Percentiles rank a stretch among this genome's conserved stretches.
Conservation (phyloP, 2,888 invertebrate species). For the Candidula unifasciata region DNA sequence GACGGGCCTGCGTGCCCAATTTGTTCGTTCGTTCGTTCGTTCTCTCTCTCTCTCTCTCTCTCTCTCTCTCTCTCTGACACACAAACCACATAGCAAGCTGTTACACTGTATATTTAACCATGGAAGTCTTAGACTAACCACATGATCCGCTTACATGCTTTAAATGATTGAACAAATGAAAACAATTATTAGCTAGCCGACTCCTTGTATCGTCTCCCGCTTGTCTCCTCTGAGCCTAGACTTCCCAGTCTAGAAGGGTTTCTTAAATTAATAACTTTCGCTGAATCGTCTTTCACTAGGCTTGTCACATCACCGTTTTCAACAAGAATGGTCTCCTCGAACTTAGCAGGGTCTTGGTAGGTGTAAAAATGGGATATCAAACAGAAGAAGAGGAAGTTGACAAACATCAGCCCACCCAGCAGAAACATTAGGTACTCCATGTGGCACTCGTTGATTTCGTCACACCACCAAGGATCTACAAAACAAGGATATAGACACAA, state of each 20-base stretch:
- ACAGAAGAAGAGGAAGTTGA: slow-evolving; percentile 62
- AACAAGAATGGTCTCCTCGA: slow-evolving; percentile 9
- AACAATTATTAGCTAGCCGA: too few relatives aligned
- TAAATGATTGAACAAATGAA: too few relatives aligned
- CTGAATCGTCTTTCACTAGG: background rate
- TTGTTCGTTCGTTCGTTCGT: too few relatives aligned
- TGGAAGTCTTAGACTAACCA: too few relatives aligned
- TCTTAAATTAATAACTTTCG: background rate
- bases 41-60: too few relatives aligned
- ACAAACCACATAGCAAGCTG: too few relatives aligned
- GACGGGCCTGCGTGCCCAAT: too few relatives aligned
- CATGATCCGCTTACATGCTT: too few relatives aligned
- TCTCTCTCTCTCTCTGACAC: too few relatives aligned
- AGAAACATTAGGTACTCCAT: slow-evolving; percentile 68
- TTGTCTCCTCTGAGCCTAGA: background rate
- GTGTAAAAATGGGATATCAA: slow-evolving; percentile 61
- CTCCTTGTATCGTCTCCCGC: background rate
- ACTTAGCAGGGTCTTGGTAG: slow-evolving; percentile 51
- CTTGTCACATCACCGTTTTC: background rate
- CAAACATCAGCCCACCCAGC: slow-evolving; percentile 62
- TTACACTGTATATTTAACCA: too few relatives aligned
- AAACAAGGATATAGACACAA: background rate
- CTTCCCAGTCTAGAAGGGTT: background rate
- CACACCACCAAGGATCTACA: slow-evolving; percentile 68
- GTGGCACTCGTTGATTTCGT: slow-evolving; percentile 69